Evolutionary conservation across 2,797 vertebrate species (phyloP).

Genomic region (Garrulus glandarius): DNA sequence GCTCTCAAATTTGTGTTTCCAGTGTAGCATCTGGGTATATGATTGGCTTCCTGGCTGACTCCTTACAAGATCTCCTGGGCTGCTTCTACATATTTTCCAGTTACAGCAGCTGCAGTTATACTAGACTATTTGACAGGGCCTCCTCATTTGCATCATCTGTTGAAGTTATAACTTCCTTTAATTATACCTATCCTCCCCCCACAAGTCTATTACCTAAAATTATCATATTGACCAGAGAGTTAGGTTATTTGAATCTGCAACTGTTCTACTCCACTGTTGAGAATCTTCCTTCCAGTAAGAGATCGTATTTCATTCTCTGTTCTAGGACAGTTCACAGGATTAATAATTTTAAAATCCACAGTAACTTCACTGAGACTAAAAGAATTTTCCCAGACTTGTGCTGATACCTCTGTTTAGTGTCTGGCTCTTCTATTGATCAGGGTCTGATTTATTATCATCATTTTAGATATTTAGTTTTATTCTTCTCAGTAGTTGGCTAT

Average conservation of each 20-base stretch:
- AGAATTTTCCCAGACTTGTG: background rate
- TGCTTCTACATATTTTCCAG: background rate
- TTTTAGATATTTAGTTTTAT: background rate
- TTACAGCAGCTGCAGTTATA: background rate
- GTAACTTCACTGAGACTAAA: background rate
- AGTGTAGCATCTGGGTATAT: slow-evolving; percentile 51
- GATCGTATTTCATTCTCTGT: background rate
- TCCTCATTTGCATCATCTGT: background rate
- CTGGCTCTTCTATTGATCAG: background rate
- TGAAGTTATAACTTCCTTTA: background rate
- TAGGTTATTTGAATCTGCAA: background rate
- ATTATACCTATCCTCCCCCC: rapidly evolving
- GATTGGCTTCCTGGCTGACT: slow-evolving; percentile 50
- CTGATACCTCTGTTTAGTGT: background rate
- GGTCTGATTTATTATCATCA: background rate
- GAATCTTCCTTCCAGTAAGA: background rate
- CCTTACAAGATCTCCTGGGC: slow-evolving; percentile 51
- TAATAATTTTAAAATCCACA: background rate
- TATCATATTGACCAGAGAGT: background rate
- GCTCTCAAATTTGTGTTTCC: slow-evolving; percentile 38
- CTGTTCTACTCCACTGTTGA: background rate
- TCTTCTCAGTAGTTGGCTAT: background rate
- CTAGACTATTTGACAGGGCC: background rate
- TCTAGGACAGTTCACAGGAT: background rate
- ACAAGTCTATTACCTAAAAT: background rate